These are phyloP conservation scores for Hybos culiciformis DNA, from an alignment of 2,888 invertebrate species.

Conservation along the genomic window DNA sequence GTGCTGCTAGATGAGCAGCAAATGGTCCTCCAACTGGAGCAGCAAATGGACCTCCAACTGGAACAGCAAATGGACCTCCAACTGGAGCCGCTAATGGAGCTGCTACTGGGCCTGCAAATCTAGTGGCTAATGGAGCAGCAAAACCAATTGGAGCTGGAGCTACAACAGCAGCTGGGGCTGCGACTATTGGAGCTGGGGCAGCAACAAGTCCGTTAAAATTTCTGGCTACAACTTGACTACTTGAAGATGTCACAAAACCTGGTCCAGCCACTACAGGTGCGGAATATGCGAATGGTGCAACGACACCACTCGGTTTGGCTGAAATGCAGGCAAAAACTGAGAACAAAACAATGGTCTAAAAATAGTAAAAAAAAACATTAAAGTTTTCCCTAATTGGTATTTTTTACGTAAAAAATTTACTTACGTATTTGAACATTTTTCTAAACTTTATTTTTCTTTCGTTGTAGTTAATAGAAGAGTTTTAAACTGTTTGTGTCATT, in stretches of 20 bases:
- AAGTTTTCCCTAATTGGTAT: background rate
- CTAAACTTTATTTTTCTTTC: background rate
- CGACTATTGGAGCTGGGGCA: slow-evolving; percentile 45
- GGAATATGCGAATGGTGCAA: slow-evolving; percentile 19
- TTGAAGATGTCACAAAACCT: slow-evolving; percentile 22
- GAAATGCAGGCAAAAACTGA: slow-evolving; percentile 14
- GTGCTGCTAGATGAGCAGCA: slow-evolving; percentile 37
- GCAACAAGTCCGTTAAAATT: slow-evolving; percentile 25
- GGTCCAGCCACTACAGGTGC: slow-evolving; percentile 12
- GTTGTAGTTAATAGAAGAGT: too few species aligned
- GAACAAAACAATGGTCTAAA: slow-evolving; percentile 13
- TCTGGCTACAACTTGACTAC: slow-evolving; percentile 27
- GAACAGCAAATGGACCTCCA: slow-evolving; percentile 18
- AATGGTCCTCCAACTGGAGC: slow-evolving; percentile 45
- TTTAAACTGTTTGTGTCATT: too few species aligned
- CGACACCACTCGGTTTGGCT: slow-evolving; percentile 14
- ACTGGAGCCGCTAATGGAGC: slow-evolving; percentile 3
- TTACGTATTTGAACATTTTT: slow-evolving; percentile 3
- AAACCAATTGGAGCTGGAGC: slow-evolving; percentile 37
- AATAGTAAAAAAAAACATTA: background rate
- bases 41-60: slow-evolving; percentile 47
- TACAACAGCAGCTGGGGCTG: slow-evolving; percentile 36
- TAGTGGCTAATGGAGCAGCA: slow-evolving; percentile 6
- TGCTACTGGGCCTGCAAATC: background rate
- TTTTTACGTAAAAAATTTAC: background rate